Conservation (phyloP, 2,888 invertebrate species). For the Linyphia triangularis region DNA sequence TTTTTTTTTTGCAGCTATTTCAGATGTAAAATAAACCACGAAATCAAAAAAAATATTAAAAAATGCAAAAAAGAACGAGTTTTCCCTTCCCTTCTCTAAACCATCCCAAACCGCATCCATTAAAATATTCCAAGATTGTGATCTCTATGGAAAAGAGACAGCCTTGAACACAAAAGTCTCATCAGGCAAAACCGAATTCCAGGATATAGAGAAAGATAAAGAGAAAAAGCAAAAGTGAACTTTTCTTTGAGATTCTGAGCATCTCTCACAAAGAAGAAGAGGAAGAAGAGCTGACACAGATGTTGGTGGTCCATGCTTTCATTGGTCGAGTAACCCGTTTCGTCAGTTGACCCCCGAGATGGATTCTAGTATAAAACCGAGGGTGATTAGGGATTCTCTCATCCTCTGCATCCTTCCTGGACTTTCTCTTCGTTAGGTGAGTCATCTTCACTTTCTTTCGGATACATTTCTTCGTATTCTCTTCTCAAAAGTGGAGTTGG, state of each 20-base stretch:
- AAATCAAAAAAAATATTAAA: no score
- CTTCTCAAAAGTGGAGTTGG: no score
- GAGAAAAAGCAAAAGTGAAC: constrained; percentile 2
- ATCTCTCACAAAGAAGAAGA: constrained; percentile 12
- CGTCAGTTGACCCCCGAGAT: constrained; percentile 66
- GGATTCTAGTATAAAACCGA: constrained; percentile 47
- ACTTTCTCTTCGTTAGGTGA: constrained; percentile 24
- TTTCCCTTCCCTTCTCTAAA: neutral
- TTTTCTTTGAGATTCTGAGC: neutral
- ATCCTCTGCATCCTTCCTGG: constrained; percentile 16
- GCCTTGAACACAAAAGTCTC: constrained; percentile 57
- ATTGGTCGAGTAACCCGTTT: constrained; percentile 74
- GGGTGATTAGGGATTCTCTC: constrained; percentile 1
- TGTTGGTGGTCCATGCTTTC: constrained; percentile 52
- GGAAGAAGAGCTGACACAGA: constrained; percentile 59
- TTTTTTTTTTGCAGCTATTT: no score
- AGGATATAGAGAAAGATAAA: constrained; percentile 1
- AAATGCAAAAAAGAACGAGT: no score
- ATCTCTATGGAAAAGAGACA: constrained; percentile 34
- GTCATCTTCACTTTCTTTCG: neutral
- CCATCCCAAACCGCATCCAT: neutral
- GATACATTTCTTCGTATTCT: neutral
- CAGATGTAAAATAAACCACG: no score
- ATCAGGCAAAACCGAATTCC: constrained; percentile 37
- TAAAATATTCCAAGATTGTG: constrained; percentile 27